Evolutionary conservation across 2,797 vertebrate species (phyloP).

Genomic region (Gymnoscopelus braueri): DNA sequence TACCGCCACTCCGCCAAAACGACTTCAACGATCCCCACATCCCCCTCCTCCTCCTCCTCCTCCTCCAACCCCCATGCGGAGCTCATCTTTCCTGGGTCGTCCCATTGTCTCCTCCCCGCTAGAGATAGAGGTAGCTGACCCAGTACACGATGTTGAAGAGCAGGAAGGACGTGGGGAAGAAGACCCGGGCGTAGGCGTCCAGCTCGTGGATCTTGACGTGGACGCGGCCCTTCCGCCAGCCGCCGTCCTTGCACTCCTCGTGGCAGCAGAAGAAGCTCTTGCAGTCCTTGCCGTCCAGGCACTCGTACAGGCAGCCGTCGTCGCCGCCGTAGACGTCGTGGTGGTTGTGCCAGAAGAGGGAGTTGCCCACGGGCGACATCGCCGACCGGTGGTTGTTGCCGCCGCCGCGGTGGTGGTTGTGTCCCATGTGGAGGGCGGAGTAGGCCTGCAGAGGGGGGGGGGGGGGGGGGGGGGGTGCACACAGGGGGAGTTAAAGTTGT

Average conservation of each 20-base stretch:
- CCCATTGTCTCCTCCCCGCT: conserved; percentile 43
- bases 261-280: conserved; percentile 98
- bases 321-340: conserved; percentile 88
- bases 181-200: conserved; percentile 95
- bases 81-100: no score
- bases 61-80: neutral
- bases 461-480: neutral
- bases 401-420: conserved; percentile 67
- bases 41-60: neutral
- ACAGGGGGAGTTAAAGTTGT: no score
- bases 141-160: conserved; percentile 98
- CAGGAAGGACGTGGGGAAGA: conserved; percentile 96
- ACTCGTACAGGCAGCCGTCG: conserved; percentile 91
- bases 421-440: conserved; percentile 87
- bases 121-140: conserved; percentile 98
- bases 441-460: conserved; percentile 83
- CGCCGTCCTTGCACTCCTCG: conserved; percentile 93
- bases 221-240: conserved; percentile 91
- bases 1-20: conserved; percentile 8
- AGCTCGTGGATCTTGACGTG: conserved; percentile 94
- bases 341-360: conserved; percentile 94
- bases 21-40: neutral
- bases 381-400: conserved; percentile 45
- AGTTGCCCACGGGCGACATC: conserved; percentile 78
- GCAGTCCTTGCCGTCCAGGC: conserved; percentile 97